Conservation (phyloP, 2,797 vertebrate species). For the Aeoliscus strigatus region DNA sequence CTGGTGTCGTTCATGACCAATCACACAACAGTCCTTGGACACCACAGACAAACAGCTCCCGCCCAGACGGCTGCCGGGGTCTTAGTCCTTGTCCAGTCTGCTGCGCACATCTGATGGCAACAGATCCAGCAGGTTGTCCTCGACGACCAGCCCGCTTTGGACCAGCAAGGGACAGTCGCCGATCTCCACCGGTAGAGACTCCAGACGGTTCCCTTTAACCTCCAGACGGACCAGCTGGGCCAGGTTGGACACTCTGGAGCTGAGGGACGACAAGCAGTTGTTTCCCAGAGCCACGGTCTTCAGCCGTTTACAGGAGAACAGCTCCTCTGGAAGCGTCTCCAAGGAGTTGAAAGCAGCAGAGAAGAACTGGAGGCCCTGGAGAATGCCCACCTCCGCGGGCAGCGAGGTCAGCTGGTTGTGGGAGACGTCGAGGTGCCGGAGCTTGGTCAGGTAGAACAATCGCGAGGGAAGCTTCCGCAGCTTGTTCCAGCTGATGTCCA, state of each 20-base stretch:
- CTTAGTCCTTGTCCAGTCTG: conserved; percentile 67
- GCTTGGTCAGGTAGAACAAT: conserved; percentile 80
- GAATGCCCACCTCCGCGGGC: conserved; percentile 79
- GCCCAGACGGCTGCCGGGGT: too few relatives aligned
- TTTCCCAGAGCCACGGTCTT: conserved; percentile 76
- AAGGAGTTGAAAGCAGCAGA: conserved; percentile 82
- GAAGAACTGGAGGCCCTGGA: conserved; percentile 82
- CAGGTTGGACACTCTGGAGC: conserved; percentile 72
- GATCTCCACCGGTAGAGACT: conserved; percentile 78
- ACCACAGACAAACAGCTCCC: too few relatives aligned
- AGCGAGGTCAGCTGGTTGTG: conserved; percentile 80
- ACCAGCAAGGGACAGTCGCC: conserved; percentile 72
- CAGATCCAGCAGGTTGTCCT: conserved; percentile 75
- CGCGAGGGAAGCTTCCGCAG: conserved; percentile 76
- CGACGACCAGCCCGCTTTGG: conserved; percentile 72
- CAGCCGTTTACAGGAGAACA: conserved; percentile 84
- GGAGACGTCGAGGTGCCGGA: conserved; percentile 82
- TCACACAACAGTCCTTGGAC: too few relatives aligned
- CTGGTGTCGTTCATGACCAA: too few relatives aligned
- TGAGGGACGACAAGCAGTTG: conserved; percentile 77
- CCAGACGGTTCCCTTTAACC: conserved; percentile 82
- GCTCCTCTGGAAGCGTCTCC: conserved; percentile 80
- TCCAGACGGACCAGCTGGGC: conserved; percentile 77
- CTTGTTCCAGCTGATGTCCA: conserved; percentile 85
- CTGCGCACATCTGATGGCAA: conserved; percentile 75